phyloP scores from a whole-genome alignment of 2,888 invertebrate species.

The Automeris io region DNA sequence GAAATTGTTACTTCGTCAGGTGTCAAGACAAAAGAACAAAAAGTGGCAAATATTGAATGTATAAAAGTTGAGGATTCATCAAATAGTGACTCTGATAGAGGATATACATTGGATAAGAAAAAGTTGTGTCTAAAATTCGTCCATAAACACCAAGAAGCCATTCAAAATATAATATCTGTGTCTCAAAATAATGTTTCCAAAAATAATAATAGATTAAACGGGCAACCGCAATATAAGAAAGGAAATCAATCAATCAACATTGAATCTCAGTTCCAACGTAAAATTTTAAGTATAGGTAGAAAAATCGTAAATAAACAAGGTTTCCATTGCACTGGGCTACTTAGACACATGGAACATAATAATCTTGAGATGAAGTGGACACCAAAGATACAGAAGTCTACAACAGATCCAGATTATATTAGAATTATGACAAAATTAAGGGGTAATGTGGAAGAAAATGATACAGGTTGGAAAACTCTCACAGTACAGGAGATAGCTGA shows the following conservation, averaged over 20 bases:
- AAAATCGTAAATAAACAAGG: conserved; percentile 47
- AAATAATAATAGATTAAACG: conserved; percentile 20
- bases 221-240: neutral
- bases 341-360: conserved; percentile 53
- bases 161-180: conserved; percentile 38
- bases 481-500: neutral
- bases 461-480: conserved; percentile 27
- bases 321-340: conserved; percentile 45
- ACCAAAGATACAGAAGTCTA: conserved; percentile 19
- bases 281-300: conserved; percentile 57
- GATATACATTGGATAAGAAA: conserved; percentile 12
- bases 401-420: conserved; percentile 31
- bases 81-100: conserved; percentile 30
- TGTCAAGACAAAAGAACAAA: neutral
- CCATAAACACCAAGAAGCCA: conserved; percentile 24
- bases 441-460: conserved; percentile 15
- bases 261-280: conserved; percentile 45
- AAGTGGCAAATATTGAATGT: neutral
- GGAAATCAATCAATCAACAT: conserved; percentile 11
- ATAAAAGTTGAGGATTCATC: conserved; percentile 30
- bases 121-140: conserved; percentile 10
- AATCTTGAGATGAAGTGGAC: conserved; percentile 49
- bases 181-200: conserved; percentile 39
- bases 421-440: conserved; percentile 42
- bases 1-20: conserved; percentile 11